phyloP scores from a whole-genome alignment of 37 sponge, comb jelly and placozoan genomes.

The Mnemiopsis leidyi region DNA sequence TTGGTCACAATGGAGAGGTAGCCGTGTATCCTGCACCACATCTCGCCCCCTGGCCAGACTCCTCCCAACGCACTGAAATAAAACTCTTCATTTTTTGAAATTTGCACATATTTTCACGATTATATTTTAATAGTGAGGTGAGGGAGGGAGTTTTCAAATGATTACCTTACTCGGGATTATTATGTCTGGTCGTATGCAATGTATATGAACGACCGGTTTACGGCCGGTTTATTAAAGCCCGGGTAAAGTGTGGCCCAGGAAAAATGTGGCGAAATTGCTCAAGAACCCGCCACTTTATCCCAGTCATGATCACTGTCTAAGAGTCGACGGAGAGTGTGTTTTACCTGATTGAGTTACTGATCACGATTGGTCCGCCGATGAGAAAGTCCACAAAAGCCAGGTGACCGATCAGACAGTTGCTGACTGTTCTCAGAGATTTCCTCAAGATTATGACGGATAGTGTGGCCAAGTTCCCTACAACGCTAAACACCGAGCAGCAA shows the following conservation, averaged over 20 bases:
- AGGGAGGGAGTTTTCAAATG: too few relatives aligned
- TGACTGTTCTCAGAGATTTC: slow-evolving; percentile 4
- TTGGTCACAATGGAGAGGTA: slow-evolving; percentile 5
- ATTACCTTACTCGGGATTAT: too few relatives aligned
- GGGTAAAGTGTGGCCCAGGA: too few relatives aligned
- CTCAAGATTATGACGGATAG: background rate
- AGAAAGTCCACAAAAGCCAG: slow-evolving; percentile 19
- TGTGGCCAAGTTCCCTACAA: background rate
- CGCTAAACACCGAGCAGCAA: background rate
- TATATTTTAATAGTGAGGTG: background rate
- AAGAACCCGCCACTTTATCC: background rate
- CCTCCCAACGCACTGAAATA: background rate
- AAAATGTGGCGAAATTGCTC: too few relatives aligned
- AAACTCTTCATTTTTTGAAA: too few relatives aligned
- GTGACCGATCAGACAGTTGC: background rate
- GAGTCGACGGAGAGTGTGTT: background rate
- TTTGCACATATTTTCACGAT: too few relatives aligned
- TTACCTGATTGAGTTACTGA: background rate
- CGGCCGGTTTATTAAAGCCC: too few relatives aligned
- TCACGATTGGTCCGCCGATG: slow-evolving; percentile 3
- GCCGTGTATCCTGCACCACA: background rate
- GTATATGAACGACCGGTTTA: too few relatives aligned
- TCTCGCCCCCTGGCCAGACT: background rate
- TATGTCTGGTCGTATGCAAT: too few relatives aligned
- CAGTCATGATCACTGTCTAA: background rate